Conservation (phyloP, 2,888 invertebrate species). For the Drosophila monieri region DNA sequence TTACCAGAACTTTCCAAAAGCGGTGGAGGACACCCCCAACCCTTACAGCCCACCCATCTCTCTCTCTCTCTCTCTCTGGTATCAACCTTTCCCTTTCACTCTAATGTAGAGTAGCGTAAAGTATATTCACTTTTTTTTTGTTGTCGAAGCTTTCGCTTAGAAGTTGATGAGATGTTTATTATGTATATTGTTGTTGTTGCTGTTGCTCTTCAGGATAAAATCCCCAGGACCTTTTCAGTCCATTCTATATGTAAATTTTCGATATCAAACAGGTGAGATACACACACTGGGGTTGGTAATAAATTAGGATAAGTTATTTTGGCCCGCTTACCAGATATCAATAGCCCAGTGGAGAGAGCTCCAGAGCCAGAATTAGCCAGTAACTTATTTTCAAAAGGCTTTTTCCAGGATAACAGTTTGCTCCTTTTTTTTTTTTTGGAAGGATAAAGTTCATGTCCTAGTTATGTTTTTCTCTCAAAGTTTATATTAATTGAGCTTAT, state of each 20-base stretch:
- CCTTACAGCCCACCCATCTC: not conserved
- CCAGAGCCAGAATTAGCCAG: not conserved
- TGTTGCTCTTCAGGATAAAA: slow-evolving; percentile 5
- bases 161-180: slow-evolving; percentile 67
- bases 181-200: slow-evolving; percentile 46
- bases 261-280: slow-evolving; percentile 34
- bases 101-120: slow-evolving; percentile 14
- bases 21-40: too few relatives aligned
- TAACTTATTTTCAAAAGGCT: not conserved
- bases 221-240: slow-evolving; percentile 26
- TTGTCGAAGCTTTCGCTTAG: slow-evolving; percentile 20
- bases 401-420: not conserved
- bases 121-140: slow-evolving; percentile 30
- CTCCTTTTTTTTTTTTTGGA: not conserved
- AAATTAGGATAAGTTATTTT: slow-evolving; percentile 61
- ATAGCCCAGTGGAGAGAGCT: slow-evolving; percentile 14
- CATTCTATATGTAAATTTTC: slow-evolving; percentile 61
- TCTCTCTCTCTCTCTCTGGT: not conserved
- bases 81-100: slow-evolving; percentile 7
- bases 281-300: slow-evolving; percentile 19
- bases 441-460: too few relatives aligned
- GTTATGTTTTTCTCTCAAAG: not conserved
- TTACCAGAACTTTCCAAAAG: too few relatives aligned
- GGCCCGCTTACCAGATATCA: slow-evolving; percentile 28
- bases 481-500: not conserved